A percentile compares a stretch with the other conserved stretches of the same genome.
Evolutionary conservation across 1,140 invertebrate genomes (phyloP).

Genomic region (Pantala flavescens): DNA sequence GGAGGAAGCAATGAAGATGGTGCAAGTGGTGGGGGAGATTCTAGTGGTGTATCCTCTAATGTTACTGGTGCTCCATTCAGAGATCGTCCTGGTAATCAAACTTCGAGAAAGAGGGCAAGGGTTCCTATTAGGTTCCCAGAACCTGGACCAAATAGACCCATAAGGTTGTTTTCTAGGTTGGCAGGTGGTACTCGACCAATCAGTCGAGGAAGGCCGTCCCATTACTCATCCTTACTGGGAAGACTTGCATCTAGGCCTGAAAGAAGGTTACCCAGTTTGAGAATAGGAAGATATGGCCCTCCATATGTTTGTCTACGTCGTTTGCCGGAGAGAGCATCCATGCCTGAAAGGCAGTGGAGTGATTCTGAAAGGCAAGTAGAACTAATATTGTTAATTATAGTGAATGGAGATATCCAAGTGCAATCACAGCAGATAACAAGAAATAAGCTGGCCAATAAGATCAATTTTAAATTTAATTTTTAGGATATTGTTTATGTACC

Average conservation of each 20-base stretch:
- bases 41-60: background rate
- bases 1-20: background rate
- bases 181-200: background rate
- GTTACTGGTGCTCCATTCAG: background rate
- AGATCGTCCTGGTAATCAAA: background rate
- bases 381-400: too few species aligned
- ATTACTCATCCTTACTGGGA: background rate
- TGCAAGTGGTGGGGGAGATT: background rate
- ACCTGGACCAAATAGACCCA: background rate
- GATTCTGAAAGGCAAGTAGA: too few species aligned
- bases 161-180: background rate
- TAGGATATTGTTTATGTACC: too few species aligned
- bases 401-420: too few species aligned
- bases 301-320: background rate
- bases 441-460: too few species aligned
- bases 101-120: background rate
- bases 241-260: background rate
- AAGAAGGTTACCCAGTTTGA: background rate
- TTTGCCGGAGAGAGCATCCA: background rate
- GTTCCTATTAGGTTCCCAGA: background rate
- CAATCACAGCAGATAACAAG: too few species aligned
- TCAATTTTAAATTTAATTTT: too few species aligned
- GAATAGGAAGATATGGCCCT: background rate
- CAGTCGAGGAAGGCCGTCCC: background rate
- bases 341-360: background rate